Base-by-base conservation (phyloP, 2,888 invertebrate species). In the Xylota segnis region DNA sequence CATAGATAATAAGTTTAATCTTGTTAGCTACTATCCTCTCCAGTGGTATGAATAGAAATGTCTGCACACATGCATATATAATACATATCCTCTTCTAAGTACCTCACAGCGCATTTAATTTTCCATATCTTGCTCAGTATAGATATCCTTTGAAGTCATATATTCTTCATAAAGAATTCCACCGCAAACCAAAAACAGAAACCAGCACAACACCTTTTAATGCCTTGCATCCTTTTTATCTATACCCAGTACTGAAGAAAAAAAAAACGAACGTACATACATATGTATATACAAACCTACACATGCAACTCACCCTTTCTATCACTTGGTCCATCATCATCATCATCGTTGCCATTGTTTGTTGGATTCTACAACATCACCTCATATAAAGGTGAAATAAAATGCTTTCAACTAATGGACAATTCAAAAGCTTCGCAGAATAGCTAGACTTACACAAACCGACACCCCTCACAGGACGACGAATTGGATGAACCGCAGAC, bases 341-440 rank as follows among this genome's bases (percentile, higher is more conserved):
- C 63, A 66, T 37, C 47, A 74, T 37, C 54, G 34, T 34, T 12
- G 14, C 54, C 74, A 66, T 74, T 81, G 72, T 68, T 78, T 78
- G 71, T 65, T 72, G 58, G 37, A 59, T 66, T 74, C 54, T 40
- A 68, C 43, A 52, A 83, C 65, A 74, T 68, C 56, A 78, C 68
- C 74, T 74, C 74, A 78, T 58, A 58, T 63, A 63, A 70, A 83
- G 79, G 83, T 79, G 63, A 58, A 83, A 75, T 79, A 75, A 70
- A 84, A 84, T 79, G 74, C 79, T 70, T 74, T 68, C 59, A 81
- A 70, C 71, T 84, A 84, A 84, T 84, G 75, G 65, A 76, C 75
- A 71, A 66, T 81, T 65, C 58, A 7, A 23, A 40, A 68, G 34
- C 47, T 50, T 71, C 23, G n/a, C 43, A 7, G 14, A 16, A 52